Base-by-base conservation (phyloP, 1,140 invertebrate genomes). In the Anastrepha obliqua region DNA sequence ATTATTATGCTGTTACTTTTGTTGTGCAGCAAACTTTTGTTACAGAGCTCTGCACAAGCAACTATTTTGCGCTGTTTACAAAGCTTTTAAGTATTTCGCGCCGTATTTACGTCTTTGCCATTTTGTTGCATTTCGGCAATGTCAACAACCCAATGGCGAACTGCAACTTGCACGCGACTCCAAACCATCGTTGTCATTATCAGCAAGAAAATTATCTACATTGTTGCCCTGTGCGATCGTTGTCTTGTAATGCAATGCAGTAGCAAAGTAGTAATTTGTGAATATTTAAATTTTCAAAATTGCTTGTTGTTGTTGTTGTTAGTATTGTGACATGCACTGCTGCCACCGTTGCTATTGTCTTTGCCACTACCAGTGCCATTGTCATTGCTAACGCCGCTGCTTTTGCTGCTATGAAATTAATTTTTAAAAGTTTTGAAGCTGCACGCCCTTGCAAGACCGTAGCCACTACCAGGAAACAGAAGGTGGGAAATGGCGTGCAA, bases 401-500 rank as follows among this genome's bases (percentile, higher is more conserved):
- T 20, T 7, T 81, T 81, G 74, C 47, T 47, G 74, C 47, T 81
- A n/a, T n/a, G 74, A 81, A 81, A 81, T 81, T 81, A 81, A 81
- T 81, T 81, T 81, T 81, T 81, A 55, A 81, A 81, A 81, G 74
- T 81, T 81, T 81, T 81, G 55, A 81, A 55, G 74, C 74, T 29
- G 20, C 9, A 55, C n/a, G 9, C 47, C 7, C 6, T 81, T 3
- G 17, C 17, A 81, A 42, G 47, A 81, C 44, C 8, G 9, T 81
- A 29, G 44, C 44, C 15, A 55, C 55, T 44, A 42, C 47, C 70
- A 74, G 47, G 11, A 64, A 64, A 64, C 29, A 29, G 29, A 29
- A 55, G 60, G 15, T n/a, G n/a, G n/a, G 60, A 74, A 47, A 15
- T 74, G 2, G 11, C 2, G 51, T 13, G 20, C 17, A 15, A 81